A percentile compares a stretch with the other conserved stretches of the same genome.
Conservation (phyloP, 2,113 vertebrate species). For the Lichenostomus cassidix region DNA sequence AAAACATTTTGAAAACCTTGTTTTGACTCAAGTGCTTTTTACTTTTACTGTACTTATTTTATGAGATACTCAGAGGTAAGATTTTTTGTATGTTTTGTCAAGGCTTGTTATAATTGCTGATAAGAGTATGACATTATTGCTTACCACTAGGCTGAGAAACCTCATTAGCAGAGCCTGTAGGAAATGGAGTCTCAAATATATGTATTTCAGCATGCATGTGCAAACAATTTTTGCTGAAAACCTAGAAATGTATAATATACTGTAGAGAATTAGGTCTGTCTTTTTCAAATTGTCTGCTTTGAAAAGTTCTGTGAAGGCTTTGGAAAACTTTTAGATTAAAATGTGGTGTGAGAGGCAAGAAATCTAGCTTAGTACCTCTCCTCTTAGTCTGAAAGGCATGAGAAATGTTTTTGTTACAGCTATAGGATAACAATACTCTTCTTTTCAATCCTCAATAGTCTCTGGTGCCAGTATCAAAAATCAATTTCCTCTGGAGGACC, state of each 20-base stretch:
- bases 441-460: not conserved
- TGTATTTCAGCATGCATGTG: rapidly evolving
- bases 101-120: not conserved
- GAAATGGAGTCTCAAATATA: not conserved
- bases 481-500: not conserved
- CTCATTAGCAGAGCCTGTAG: not conserved
- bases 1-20: not conserved
- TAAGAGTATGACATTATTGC: not conserved
- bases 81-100: not conserved
- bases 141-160: not conserved
- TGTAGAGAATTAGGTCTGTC: not conserved
- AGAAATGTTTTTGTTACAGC: not conserved
- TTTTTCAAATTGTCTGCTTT: not conserved
- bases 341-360: not conserved
- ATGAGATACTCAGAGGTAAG: not conserved
- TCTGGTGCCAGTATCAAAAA: not conserved
- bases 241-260: not conserved
- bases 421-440: not conserved
- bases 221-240: not conserved
- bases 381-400: not conserved
- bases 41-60: not conserved
- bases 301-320: not conserved
- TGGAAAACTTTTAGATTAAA: not conserved
- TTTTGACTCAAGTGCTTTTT: not conserved
- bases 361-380: not conserved